Evolutionary conservation across 2,113 vertebrate genomes (phyloP), one percentile per base, ranked within the genome.

Genomic region (Laticauda colubrina): DNA sequence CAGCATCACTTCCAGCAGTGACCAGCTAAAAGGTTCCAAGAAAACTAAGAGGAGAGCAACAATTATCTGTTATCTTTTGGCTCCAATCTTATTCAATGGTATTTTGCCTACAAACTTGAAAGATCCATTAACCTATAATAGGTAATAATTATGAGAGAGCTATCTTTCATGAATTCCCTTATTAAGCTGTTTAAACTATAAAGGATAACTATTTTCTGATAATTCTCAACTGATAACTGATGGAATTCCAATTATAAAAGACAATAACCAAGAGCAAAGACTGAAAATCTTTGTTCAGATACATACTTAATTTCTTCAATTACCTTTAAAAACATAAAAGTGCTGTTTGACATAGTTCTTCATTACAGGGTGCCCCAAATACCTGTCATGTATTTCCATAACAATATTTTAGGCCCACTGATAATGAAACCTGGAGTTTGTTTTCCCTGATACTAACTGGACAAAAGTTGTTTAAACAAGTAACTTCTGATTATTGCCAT

Each of bases 391-490:
- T 0, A 45, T 20, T 29, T 43, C 15, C 54, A 85, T 48, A 81
- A 92, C 21, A 81, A 21, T 43, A 12, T 89, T 64, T 48, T 56
- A 23, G 10, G 34, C 5, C 10, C 48, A 86, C 20, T 34, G 56
- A 21, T 14, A 18, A 45, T 43, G 89, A 93, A 53, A 45, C 0
- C 26, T 87, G 2, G 1, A 53, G 5, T 18, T 53, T 1, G 34
- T 88, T 1, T 26, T 53, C 9, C 24, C 90, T 81, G 59, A 2
- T 55, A 57, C 0, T 0, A 1, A 85, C 0, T n/a, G 61, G 3
- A 20, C 20, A 39, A 45, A 89, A 61, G n/a, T 29, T 18, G 2
- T 56, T 64, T 88, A 69, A 94, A 94, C 51, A 86, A 39, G 0
- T 0, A 0, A 1, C 39, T 93, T 92, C 0, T 45, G 0, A 20